Percentiles rank a stretch among this genome's conserved stretches.
These are phyloP conservation scores for Peromyscus maniculatus DNA, from an alignment of 2,113 vertebrate species.

Conservation along the genomic window DNA sequence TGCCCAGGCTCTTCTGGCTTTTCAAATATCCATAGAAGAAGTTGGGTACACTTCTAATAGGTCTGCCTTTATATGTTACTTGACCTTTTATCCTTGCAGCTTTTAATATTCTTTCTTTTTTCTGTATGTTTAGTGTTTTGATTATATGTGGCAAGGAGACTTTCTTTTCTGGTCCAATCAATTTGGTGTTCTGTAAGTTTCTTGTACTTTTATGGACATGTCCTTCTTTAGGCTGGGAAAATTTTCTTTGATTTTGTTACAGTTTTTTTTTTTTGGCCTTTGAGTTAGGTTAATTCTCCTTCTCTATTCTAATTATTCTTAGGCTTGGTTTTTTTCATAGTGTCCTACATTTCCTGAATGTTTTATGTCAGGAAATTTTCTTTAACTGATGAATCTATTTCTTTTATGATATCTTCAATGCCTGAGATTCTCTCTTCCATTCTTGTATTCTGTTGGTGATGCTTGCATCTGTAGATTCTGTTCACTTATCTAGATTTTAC, in stretches of 20 bases:
- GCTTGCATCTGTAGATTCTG: neutral
- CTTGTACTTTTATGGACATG: neutral
- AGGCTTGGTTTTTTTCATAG: neutral
- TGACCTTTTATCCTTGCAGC: neutral
- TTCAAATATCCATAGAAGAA: neutral
- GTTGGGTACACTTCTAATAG: neutral
- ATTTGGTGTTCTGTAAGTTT: neutral
- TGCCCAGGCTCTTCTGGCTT: neutral
- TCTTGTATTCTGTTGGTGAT: neutral
- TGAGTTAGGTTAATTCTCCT: neutral
- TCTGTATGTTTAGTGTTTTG: neutral
- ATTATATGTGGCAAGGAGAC: neutral
- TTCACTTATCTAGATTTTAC: neutral
- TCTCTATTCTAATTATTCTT: neutral
- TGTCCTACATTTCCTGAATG: no score
- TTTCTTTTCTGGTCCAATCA: neutral
- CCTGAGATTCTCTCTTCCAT: neutral
- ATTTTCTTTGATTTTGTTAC: neutral
- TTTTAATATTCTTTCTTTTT: neutral
- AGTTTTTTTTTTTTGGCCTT: neutral
- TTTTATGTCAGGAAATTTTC: no score
- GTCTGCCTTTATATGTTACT: neutral
- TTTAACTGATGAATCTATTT: no score
- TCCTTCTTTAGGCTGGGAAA: neutral
- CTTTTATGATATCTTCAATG: no score